Percentiles rank a stretch among this genome's conserved stretches.
phyloP scores from a whole-genome alignment of 2,797 vertebrate genomes.

The Salmo trutta region DNA sequence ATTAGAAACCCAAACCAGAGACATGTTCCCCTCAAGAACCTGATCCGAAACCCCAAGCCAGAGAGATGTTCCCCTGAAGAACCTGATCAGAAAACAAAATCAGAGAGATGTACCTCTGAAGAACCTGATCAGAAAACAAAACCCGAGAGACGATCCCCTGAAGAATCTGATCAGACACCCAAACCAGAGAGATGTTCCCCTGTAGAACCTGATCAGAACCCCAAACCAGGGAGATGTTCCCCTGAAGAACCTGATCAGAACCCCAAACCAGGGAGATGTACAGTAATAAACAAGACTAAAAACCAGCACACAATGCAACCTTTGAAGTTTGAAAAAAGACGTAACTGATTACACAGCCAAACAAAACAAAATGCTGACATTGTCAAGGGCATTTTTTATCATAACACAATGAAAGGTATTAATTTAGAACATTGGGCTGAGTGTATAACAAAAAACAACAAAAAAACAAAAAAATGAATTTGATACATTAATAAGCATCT shows the following conservation, averaged over 20 bases:
- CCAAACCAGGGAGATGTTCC: not conserved
- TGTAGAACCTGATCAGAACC: too few relatives aligned
- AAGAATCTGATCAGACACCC: too few relatives aligned
- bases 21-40: not conserved
- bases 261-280: not conserved
- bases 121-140: not conserved
- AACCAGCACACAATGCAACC: not conserved
- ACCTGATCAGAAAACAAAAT: not conserved
- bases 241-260: not conserved
- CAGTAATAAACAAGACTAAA: slow-evolving; percentile 23
- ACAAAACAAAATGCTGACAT: not conserved
- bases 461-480: not conserved
- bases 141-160: not conserved
- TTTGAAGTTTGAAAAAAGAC: not conserved
- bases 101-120: not conserved
- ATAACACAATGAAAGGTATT: not conserved
- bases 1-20: not conserved
- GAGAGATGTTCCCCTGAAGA: not conserved
- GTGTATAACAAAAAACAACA: not conserved
- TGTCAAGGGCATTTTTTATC: not conserved
- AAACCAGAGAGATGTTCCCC: not conserved
- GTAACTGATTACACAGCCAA: not conserved
- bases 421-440: not conserved
- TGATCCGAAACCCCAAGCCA: not conserved
- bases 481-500: slow-evolving; percentile 23